Base-by-base conservation (phyloP, 2,888 invertebrate species). In the Keiferia lycopersicella region DNA sequence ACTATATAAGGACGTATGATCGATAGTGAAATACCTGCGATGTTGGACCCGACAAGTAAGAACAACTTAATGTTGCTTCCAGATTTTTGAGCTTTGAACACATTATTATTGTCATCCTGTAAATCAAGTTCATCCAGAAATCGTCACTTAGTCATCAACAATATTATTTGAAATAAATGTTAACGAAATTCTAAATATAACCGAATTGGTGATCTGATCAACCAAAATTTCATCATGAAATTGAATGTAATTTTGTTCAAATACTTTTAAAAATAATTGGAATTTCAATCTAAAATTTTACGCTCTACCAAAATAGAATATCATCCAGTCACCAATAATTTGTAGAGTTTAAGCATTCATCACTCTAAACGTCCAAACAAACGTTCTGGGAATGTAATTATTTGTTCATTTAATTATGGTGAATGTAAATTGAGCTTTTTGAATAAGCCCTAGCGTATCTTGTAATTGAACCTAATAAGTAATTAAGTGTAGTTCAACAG, bases 21-120 rank as follows among this genome's bases (percentile, higher is more conserved):
- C 14, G 14, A n/a, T 41, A n/a, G 1, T 41, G n/a, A 41, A 41
- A n/a, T 41, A 14, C 14, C 14, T 41, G 12, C 12, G 41, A 41
- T 41, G 14, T 41, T 41, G 41, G 41, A 41, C 41, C 98, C 18
- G 96, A 98, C 78, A 96, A 95, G 80, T 99, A 99, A n/a, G n/a
- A n/a, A n/a, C n/a, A n/a, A n/a, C n/a, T n/a, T n/a, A n/a, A n/a
- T n/a, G n/a, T n/a, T n/a, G n/a, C 92, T 99, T 99, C 86, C 95
- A 96, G n/a, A n/a, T n/a, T n/a, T n/a, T n/a, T n/a, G n/a, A n/a
- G n/a, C n/a, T n/a, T n/a, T n/a, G n/a, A n/a, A n/a, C n/a, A n/a
- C n/a, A n/a, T n/a, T n/a, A n/a, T n/a, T n/a, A n/a, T n/a, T n/a
- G n/a, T n/a, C n/a, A n/a, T n/a, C n/a, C n/a, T n/a, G n/a, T n/a